Evolutionary conservation across 1,140 invertebrate species (phyloP), one percentile per base, ranked within the genome.

Genomic region (Lanistes nyassanus): DNA sequence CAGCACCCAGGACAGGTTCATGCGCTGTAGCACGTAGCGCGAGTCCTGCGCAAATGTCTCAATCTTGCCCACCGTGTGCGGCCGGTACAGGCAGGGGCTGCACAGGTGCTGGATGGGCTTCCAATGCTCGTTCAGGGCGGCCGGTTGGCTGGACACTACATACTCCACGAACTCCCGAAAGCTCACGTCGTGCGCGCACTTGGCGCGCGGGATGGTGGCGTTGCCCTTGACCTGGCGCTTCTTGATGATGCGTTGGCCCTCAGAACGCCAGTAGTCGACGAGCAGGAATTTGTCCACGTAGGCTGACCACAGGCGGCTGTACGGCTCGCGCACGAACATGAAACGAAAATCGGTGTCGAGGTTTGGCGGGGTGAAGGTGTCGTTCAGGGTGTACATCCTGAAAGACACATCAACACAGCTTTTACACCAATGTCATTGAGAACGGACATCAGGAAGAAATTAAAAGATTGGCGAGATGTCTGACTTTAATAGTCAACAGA

Each of bases 201-300:
- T 26, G 3, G 36, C 21, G 26, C 56, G 11, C 26, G 60, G 39
- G 0, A 7, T 7, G 0, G 65, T 60, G 4, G 53, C 5, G 39
- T 79, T 74, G 70, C 42, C 70, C 56, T 72, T 72, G 6, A 37
- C 56, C 13, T 60, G 26, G n/a, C 81, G 67, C n/a, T 70, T 26
- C 42, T 39, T 64, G 23, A 80, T 67, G 34, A 80, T 78, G 53
- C 65, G 31, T 47, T 67, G 71, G 42, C 71, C 77, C 51, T 68
- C 64, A 7, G 73, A 60, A 13, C 51, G 66, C 81, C 81, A 82
- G 64, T 79, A 82, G 47, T 80, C 76, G 26, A 74, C 65, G 9
- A 81, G 74, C 34, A 79, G 42, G 64, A 79, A 79, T 55, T 81
- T 81, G 65, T 81, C 80, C 39, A 81, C 62, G 47, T 79, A 81